Evolutionary conservation across 2,113 vertebrate species (phyloP), one percentile per base, ranked within the genome.

Genomic region (Misgurnus anguillicaudatus): DNA sequence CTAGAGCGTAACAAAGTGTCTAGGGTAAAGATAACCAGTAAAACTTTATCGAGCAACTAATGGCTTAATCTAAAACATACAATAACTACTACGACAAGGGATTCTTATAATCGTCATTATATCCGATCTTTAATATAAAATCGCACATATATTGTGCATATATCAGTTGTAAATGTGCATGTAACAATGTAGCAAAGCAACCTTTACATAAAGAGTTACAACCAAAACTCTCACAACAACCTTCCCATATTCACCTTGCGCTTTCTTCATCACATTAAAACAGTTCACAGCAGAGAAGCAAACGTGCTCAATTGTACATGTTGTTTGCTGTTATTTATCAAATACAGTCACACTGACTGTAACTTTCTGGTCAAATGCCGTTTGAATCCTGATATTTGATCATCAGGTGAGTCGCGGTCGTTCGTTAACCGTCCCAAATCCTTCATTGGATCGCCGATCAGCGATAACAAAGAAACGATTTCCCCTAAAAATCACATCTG

Each of bases 161-260:
- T 42, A 38, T 58, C 17, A 42, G 17, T n/a, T 9, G 14, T 9
- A 2, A 39, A 39, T 5, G 53, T 57, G 17, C 53, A 57, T 3
- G 42, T 45, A n/a, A 19, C 8, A 19, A n/a, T 6, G 14, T 14
- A 31, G 5, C 9, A 4, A 17, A 42, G 6, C 14, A 13, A 39
- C 10, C 65, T 69, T 55, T 2, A 19, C 69, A 80, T 71, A 60
- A 42, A 51, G 62, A 66, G 61, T 71, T 47, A 11, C 16, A 51
- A 42, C 8, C 21, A 19, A 65, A 17, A 38, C 21, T 61, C 24
- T 21, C 42, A 51, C 47, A 16, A n/a, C 42, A 19, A 36, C 13
- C 10, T 14, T 9, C 9, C 0, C 14, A 67, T 61, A 6, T 58
- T 73, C 24, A 78, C 66, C 64, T 61, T 36, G 16, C 39, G 16